Evolutionary conservation across 2,113 vertebrate genomes (phyloP).

Genomic region (Hirundichthys speculiger): DNA sequence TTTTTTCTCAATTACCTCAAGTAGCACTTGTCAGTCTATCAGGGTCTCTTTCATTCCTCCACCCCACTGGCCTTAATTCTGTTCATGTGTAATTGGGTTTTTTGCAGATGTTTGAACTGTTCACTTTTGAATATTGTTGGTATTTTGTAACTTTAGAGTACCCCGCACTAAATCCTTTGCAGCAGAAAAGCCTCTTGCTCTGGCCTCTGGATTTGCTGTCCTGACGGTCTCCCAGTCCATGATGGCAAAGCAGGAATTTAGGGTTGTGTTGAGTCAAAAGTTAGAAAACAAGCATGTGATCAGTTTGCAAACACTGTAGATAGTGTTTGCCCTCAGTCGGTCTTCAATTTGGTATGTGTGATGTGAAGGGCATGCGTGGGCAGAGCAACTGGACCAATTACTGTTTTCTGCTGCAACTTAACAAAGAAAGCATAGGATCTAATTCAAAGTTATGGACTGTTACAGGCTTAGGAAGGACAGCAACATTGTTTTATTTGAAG

Average conservation of each 20-base stretch:
- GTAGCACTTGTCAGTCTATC: slow-evolving; percentile 30
- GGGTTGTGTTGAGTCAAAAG: not conserved
- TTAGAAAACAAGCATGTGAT: slow-evolving; percentile 29
- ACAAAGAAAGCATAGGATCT: too few species aligned
- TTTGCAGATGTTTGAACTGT: not conserved
- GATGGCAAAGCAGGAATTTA: slow-evolving; percentile 10
- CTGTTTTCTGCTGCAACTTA: too few species aligned
- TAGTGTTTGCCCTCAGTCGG: too few species aligned
- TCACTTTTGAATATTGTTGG: slow-evolving; percentile 1
- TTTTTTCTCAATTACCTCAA: slow-evolving; percentile 42
- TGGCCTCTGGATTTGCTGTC: too few species aligned
- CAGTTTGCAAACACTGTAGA: too few species aligned
- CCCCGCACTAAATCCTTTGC: not conserved
- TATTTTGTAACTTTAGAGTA: not conserved
- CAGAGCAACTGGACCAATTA: too few species aligned
- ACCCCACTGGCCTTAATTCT: not conserved
- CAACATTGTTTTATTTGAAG: too few species aligned
- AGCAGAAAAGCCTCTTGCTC: not conserved
- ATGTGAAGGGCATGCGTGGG: too few species aligned
- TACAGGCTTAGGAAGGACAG: too few species aligned
- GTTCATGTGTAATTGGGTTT: not conserved
- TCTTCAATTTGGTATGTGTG: too few species aligned
- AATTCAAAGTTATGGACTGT: too few species aligned
- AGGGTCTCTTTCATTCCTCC: slow-evolving; percentile 16
- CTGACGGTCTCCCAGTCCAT: not conserved